These are phyloP conservation scores for Sinocyclocheilus rhinocerous DNA, from an alignment of 2,113 vertebrate genomes.

Conservation along the genomic window DNA sequence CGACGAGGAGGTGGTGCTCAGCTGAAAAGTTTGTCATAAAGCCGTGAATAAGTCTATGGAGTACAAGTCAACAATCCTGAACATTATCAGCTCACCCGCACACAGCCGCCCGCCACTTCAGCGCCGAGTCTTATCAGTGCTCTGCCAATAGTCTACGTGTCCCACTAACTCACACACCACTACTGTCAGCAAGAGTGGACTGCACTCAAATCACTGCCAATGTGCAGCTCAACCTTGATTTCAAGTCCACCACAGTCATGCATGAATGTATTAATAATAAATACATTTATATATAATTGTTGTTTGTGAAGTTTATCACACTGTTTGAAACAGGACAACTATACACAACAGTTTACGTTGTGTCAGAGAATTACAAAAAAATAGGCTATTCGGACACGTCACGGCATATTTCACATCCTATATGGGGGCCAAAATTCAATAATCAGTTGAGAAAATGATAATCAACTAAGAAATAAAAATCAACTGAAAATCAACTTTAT, in stretches of 20 bases:
- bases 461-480: too few species aligned
- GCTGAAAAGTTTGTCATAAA: slow-evolving; percentile 25
- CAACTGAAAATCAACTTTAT: too few species aligned
- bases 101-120: slow-evolving; percentile 59
- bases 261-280: slow-evolving; percentile 58
- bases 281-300: not conserved
- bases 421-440: not conserved
- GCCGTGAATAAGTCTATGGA: not conserved
- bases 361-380: not conserved
- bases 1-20: not conserved
- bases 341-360: not conserved
- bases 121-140: slow-evolving; percentile 65
- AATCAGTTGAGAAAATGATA: not conserved
- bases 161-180: slow-evolving; percentile 47
- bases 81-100: slow-evolving; percentile 61
- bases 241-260: slow-evolving; percentile 56
- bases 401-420: not conserved
- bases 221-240: slow-evolving; percentile 53
- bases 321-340: not conserved
- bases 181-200: slow-evolving; percentile 51
- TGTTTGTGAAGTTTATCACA: not conserved
- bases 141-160: slow-evolving; percentile 52
- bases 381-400: not conserved
- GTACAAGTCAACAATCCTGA: slow-evolving; percentile 47
- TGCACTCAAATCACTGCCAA: slow-evolving; percentile 54